Conservation (phyloP, 1,140 invertebrate species). For the Andricus grossulariae region DNA sequence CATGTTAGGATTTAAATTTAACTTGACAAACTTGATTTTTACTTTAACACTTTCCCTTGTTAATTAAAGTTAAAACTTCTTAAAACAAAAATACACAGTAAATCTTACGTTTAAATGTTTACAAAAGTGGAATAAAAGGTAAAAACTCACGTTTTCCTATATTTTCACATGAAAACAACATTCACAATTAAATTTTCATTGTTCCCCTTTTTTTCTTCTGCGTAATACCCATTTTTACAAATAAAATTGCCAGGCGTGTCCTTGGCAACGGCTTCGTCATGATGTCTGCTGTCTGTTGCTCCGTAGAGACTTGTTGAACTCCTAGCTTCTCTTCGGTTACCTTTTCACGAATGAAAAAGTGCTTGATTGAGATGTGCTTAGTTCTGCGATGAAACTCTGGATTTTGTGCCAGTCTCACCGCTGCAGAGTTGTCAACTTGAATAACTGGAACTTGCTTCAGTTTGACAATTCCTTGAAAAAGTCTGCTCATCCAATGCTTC, state of each 20-base stretch:
- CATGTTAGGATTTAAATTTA: too few species aligned
- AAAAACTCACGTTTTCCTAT: too few species aligned
- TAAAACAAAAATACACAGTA: too few species aligned
- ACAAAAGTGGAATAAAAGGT: too few species aligned
- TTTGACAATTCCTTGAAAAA: too few species aligned
- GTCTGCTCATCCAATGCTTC: constrained; percentile 56
- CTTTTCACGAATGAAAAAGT: constrained; percentile 65
- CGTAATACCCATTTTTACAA: constrained; percentile 45
- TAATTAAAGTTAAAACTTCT: too few species aligned
- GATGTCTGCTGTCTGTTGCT: constrained; percentile 63
- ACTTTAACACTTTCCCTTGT: too few species aligned
- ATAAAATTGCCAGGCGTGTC: constrained; percentile 46
- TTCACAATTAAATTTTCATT: too few species aligned
- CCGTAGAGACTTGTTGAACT: constrained; percentile 51
- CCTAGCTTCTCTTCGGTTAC: constrained; percentile 51
- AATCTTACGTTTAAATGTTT: too few species aligned
- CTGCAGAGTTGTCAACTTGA: constrained; percentile 62
- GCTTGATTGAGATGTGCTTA: constrained; percentile 67
- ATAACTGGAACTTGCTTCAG: constrained; percentile 47
- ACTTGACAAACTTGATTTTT: too few species aligned
- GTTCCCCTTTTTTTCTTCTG: too few species aligned
- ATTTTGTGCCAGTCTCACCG: constrained; percentile 63
- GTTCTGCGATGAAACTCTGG: constrained; percentile 66
- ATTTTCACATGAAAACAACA: too few species aligned
- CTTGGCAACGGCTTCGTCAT: constrained; percentile 64